Evolutionary conservation across 2,113 vertebrate genomes (phyloP), one percentile per base, ranked within the genome.

Genomic region (Entomyzon cyanotis): DNA sequence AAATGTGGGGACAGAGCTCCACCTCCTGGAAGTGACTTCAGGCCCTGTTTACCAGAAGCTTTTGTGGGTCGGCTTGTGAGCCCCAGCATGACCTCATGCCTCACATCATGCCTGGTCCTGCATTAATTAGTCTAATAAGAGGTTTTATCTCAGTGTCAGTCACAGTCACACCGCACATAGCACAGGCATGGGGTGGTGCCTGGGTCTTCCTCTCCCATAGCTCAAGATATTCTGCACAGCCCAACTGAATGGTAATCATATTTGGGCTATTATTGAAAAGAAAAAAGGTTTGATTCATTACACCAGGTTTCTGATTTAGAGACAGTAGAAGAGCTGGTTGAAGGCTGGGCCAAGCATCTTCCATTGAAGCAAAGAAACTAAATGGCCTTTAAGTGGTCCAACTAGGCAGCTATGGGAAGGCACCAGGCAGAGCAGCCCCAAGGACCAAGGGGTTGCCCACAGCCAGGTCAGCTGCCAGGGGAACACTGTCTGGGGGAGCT

Each of bases 1-100:
- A 89, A 74, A 49, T 75, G 13, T 87, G 58, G 25, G 50, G 41
- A 78, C 31, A 65, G 80, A 94, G 89, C 87, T 46, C 93, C 93
- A 94, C 52, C 89, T 93, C 0, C n/a, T 93, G 91, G 94, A 91
- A 75, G 41, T 0, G 0, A 58, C 18, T 16, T 62, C 73, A 46
- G 52, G 7, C 17, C 8, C 20, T 47, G 11, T 68, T 67, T 4
- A 1, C 21, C 41, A n/a, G 53, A 58, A 12, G 25, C 11, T 22
- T 69, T 76, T 3, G 1, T 31, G 27, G 17, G 23, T 10, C 62
- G 39, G 15, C 33, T 87, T 63, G 46, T 19, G 52, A 78, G 21
- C 15, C 22, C 22, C 20, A 55, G 44, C 35, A 42, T 1, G 8
- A 37, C 20, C 39, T 65, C 31, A 23, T 33, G 30, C 31, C 53